Percentiles rank a stretch among this genome's conserved stretches.
phyloP scores from a whole-genome alignment of 2,888 invertebrate genomes.

The Papilio gigon region DNA sequence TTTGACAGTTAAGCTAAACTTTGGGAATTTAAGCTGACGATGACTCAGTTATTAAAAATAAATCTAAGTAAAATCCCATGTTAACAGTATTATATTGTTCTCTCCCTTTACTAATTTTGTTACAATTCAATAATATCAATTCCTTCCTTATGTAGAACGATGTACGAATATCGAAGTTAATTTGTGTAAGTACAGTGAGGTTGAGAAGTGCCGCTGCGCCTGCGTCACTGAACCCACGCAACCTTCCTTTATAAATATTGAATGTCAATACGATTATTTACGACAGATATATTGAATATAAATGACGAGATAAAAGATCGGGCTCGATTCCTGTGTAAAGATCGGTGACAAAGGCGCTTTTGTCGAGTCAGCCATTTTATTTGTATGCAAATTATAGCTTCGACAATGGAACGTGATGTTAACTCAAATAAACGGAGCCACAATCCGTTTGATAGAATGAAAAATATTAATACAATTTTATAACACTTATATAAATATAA shows the following conservation, averaged over 20 bases:
- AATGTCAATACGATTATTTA: conserved; percentile 78
- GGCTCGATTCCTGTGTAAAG: conserved; percentile 70
- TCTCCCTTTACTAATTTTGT: no score
- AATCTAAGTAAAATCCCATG: not conserved
- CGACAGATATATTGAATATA: conserved; percentile 77
- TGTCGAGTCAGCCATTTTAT: conserved; percentile 78
- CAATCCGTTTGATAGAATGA: conserved; percentile 33
- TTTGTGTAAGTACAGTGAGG: conserved; percentile 21
- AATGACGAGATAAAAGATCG: conserved; percentile 77
- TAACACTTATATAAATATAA: conserved; percentile 5
- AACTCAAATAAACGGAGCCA: conserved; percentile 52
- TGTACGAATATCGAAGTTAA: conserved; percentile 28
- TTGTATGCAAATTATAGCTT: conserved; percentile 76
- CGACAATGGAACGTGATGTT: conserved; percentile 59
- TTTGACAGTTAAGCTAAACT: conserved; percentile 6
- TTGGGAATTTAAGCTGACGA: conserved; percentile 1
- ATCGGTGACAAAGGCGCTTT: conserved; percentile 74
- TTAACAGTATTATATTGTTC: no score
- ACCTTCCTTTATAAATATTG: conserved; percentile 79
- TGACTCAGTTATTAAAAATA: not conserved
- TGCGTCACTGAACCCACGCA: conserved; percentile 66
- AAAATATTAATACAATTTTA: conserved; percentile 28
- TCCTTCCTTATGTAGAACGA: no score
- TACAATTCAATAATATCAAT: no score
- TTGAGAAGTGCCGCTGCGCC: conserved; percentile 35